Evolutionary conservation across 2,797 vertebrate genomes (phyloP).

Genomic region (Tragelaphus eurycerus): DNA sequence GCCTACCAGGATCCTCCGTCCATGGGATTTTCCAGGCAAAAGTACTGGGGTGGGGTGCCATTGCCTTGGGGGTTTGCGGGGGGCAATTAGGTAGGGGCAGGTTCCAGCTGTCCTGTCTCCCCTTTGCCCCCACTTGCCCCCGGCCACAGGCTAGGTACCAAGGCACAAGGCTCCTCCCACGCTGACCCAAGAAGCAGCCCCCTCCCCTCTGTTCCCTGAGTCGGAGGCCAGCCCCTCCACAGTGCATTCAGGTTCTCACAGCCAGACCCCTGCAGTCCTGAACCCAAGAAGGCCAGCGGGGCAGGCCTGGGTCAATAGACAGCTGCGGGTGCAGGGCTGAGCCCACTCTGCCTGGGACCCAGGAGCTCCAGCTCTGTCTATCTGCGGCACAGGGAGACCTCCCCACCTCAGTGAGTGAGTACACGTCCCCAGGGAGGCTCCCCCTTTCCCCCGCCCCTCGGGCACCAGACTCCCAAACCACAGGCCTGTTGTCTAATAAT

Average conservation of each 20-base stretch:
- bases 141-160: not conserved
- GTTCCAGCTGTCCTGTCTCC: not conserved
- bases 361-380: not conserved
- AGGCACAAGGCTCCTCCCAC: not conserved
- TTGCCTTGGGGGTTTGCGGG: accelerated
- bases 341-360: not conserved
- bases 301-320: not conserved
- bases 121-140: not conserved
- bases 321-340: not conserved
- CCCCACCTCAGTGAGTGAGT: not conserved
- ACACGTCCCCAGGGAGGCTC: not conserved
- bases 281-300: not conserved
- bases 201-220: not conserved
- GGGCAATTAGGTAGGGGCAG: not conserved
- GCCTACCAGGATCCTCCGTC: too few species aligned
- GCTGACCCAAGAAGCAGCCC: not conserved
- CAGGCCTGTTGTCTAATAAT: conserved; percentile 75
- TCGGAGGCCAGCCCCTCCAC: not conserved
- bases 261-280: not conserved
- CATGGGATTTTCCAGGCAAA: too few species aligned
- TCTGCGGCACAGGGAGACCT: not conserved
- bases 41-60: too few species aligned
- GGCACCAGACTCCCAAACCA: conserved; percentile 72
- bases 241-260: not conserved
- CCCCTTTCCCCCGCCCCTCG: conserved; percentile 26